Evolutionary conservation across 2,888 invertebrate genomes (phyloP), one percentile per base, ranked within the genome.

Genomic region (Rhagophthalmus giganteus): DNA sequence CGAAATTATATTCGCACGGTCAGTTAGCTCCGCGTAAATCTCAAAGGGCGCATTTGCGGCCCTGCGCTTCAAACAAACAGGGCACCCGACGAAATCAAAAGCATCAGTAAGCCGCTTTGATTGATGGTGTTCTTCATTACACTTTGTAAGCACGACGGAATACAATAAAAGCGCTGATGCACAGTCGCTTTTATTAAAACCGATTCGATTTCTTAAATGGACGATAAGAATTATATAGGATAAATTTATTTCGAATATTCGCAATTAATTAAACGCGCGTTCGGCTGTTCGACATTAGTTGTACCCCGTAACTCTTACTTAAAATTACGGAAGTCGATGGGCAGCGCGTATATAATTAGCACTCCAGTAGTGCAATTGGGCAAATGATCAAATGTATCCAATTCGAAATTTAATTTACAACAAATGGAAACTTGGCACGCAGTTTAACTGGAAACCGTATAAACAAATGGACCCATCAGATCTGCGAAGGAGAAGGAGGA

Each of bases 1-100:
- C 62, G 58, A 67, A 71, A 72, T 72, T 70, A 68, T 65, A 66
- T 69, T 68, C 58, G 60, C 62, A 71, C 70, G 72, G 72, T 72
- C 71, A 71, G 71, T 72, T 71, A 71, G 64, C 64, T 67, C 49
- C 44, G 53, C 58, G 69, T 65, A 68, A 68, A 61, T 65, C 54
- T 54, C 59, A 57, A 56, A 60, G 62, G 60, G 60, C 42, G 46
- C 44, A 48, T 46, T 55, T 39, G 26, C 41, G 39, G 37, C 47
- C 51, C 51, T 37, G 13, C 24, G 42, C 31, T 41, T 45, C 55
- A 52, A 51, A 52, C 48, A 49, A 49, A 48, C 49, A 31, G 26
- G n/a, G 41, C 44, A 47, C 42, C 45, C 28, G 46, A 38, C 53
- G 25, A 45, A 55, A 55, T 55, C 51, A 55, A 55, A 53, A 46